phyloP scores from a whole-genome alignment of 2,113 vertebrate genomes.

The Microtus oregoni region DNA sequence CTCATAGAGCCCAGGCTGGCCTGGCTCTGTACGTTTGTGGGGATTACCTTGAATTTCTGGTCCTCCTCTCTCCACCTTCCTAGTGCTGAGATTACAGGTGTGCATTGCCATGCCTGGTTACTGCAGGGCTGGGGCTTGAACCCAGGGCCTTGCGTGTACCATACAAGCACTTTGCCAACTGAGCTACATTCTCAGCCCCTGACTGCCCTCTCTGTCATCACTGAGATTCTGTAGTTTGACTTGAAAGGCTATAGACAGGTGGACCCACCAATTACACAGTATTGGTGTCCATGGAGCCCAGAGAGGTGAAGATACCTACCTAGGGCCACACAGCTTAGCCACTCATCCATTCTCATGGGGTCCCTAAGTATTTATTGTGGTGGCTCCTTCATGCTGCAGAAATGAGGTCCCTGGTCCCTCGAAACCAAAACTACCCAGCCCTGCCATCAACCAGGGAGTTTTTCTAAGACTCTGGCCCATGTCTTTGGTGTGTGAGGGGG shows the following conservation, averaged over 20 bases:
- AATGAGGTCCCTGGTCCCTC: not conserved
- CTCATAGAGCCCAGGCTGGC: not conserved
- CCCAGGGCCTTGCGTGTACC: not conserved
- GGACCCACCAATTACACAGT: fast-evolving
- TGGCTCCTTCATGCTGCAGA: not conserved
- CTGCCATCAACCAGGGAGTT: fast-evolving
- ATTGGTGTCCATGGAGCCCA: not conserved
- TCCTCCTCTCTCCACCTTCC: not conserved
- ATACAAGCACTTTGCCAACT: not conserved
- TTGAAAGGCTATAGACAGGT: not conserved
- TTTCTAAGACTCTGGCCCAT: not conserved
- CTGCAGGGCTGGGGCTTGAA: not conserved
- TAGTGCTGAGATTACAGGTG: not conserved
- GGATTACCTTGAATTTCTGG: not conserved
- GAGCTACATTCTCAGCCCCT: not conserved
- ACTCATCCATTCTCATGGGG: fast-evolving
- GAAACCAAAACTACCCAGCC: not conserved
- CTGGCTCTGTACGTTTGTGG: not conserved
- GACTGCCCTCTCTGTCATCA: not conserved
- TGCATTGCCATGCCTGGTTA: not conserved
- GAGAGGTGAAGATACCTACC: not conserved
- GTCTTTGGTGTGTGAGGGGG: not conserved
- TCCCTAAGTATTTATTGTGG: not conserved
- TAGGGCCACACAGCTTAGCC: not conserved
- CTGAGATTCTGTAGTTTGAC: not conserved